Conservation (phyloP, 1,140 invertebrate species). For the Acyrthosiphon pisum region DNA sequence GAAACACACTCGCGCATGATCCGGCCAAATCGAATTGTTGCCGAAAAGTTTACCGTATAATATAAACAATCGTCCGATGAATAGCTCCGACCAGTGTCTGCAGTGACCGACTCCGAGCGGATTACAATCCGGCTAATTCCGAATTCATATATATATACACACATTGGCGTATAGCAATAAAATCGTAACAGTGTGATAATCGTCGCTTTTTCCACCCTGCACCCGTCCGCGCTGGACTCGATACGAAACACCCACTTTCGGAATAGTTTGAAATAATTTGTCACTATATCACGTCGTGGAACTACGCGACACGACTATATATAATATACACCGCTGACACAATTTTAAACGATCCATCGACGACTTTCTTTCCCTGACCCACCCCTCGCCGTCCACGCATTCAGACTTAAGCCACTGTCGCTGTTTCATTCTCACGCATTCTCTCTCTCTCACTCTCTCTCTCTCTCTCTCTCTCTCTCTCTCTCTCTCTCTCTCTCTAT, state of each 20-base stretch:
- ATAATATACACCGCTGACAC: too few relatives aligned
- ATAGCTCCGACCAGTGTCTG: not conserved
- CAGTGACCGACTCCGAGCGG: not conserved
- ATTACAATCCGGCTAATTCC: not conserved
- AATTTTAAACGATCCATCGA: not conserved
- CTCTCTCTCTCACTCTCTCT: not conserved
- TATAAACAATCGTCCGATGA: not conserved
- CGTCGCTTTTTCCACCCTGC: not conserved
- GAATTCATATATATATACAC: not conserved
- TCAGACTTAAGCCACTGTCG: not conserved
- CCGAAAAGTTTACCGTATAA: not conserved
- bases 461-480: too few relatives aligned
- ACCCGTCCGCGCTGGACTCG: not conserved
- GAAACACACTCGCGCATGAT: not conserved
- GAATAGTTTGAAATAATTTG: not conserved
- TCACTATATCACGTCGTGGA: not conserved
- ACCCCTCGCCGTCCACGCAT: not conserved
- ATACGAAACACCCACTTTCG: not conserved
- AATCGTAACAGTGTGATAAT: not conserved
- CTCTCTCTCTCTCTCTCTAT: too few relatives aligned
- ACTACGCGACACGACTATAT: not conserved
- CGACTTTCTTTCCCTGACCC: not conserved
- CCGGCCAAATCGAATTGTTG: not conserved
- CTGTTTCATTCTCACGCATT: not conserved
- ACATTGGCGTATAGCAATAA: not conserved